A percentile compares a stretch with the other conserved stretches of the same genome.
phyloP scores from a whole-genome alignment of 2,888 invertebrate genomes.

The Eremobia ochroleuca region DNA sequence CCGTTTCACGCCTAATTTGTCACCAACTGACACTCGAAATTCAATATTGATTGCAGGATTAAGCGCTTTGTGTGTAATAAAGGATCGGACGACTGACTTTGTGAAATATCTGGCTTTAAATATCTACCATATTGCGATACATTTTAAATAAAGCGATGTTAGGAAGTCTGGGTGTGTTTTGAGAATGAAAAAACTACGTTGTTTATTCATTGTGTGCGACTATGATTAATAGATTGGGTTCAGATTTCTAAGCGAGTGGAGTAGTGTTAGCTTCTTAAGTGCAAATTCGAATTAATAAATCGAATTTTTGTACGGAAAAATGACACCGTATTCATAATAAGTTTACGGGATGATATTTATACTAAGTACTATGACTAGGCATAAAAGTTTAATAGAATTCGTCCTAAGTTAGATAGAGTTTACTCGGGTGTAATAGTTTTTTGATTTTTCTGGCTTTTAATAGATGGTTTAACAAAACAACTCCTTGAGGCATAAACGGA shows the following conservation, averaged over 20 bases:
- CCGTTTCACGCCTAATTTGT: constrained; percentile 66
- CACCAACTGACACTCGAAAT: constrained; percentile 54
- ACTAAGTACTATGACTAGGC: background rate
- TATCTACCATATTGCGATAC: constrained; percentile 28
- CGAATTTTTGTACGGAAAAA: background rate
- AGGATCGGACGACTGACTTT: constrained; percentile 56
- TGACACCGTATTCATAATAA: background rate
- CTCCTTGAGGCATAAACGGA: too few species aligned
- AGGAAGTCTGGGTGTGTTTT: background rate
- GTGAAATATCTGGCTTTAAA: constrained; percentile 57
- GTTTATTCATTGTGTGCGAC: background rate
- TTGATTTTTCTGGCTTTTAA: background rate
- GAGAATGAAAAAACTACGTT: constrained; percentile 4
- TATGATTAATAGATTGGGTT: too few species aligned
- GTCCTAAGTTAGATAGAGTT: background rate
- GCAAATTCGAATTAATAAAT: background rate
- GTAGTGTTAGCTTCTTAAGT: background rate
- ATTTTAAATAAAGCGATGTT: constrained; percentile 19
- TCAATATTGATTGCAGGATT: constrained; percentile 69
- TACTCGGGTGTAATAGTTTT: background rate
- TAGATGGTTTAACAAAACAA: background rate
- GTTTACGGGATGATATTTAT: background rate
- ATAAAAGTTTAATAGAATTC: background rate
- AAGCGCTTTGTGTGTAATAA: constrained; percentile 62
- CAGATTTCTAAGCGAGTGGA: background rate